Percentiles rank a stretch among this genome's conserved stretches.
These are phyloP conservation scores for Ivindomyrus marchei DNA, from an alignment of 2,113 vertebrate genomes.

Conservation along the genomic window DNA sequence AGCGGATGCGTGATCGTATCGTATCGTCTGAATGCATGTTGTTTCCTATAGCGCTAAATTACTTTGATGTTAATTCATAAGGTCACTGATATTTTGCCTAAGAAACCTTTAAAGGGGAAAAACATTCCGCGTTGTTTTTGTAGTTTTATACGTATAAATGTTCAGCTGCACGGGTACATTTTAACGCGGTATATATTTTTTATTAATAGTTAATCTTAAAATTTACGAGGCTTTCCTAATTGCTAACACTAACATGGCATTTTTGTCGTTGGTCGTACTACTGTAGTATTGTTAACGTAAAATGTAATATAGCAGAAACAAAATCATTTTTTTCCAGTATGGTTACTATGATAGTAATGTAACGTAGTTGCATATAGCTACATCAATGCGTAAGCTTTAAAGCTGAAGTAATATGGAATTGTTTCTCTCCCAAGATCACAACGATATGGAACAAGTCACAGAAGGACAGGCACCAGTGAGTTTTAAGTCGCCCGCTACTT, in stretches of 20 bases:
- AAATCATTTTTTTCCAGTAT: neutral
- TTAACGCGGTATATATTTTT: neutral
- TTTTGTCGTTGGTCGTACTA: neutral
- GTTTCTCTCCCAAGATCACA: constrained; percentile 19
- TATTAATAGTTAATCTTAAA: neutral
- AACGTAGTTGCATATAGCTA: neutral
- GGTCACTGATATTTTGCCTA: neutral
- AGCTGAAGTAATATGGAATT: neutral
- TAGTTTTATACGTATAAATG: neutral
- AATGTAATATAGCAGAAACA: neutral
- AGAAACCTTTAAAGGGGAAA: neutral
- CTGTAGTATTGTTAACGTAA: neutral
- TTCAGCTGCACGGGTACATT: neutral
- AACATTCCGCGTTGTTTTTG: neutral
- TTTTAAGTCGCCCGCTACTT: constrained; percentile 37
- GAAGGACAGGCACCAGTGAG: constrained; percentile 23
- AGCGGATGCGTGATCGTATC: neutral
- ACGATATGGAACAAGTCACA: constrained; percentile 18
- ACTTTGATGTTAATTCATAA: neutral
- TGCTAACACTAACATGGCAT: neutral
- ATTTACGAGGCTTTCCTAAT: neutral
- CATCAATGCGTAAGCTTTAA: neutral
- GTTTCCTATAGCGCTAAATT: neutral
- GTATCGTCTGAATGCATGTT: neutral
- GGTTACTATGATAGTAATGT: neutral